Base-by-base conservation (phyloP, 37 sponge, comb jelly and placozoan species). In the Corticium candelabrum region DNA sequence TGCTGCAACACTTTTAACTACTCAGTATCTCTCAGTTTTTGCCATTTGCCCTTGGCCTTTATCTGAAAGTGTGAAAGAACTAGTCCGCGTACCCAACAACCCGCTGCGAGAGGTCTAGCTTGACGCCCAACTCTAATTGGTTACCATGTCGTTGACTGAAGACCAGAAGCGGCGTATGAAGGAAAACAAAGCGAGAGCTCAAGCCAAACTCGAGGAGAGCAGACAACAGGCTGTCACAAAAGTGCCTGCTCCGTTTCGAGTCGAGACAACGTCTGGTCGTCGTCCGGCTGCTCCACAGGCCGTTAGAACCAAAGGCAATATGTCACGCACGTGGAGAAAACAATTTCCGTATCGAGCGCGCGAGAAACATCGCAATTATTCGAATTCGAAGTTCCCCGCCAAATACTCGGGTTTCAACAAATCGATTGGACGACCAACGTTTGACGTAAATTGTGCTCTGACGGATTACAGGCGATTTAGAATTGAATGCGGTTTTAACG, bases 141-240 rank as follows among this genome's bases (percentile, higher is more conserved):
- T 21, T 50, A 50, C 21, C 15, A 50, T 21, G 62, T 27, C 62
- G 27, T 56, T 88, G 32, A 76, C 84, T n/a, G 76, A 71, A n/a
- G 93, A 89, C 41, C 93, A 92, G 83, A 67, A 76, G 11, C 35
- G 37, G 31, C 75, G 93, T 56, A 89, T 89, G 38, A 87, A 83
- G 69, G 87, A 86, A 70, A 92, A 89, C 69, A 83, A 76, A 37
- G 79, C 35, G 37, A 79, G 62, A 40, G 90, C 93, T 4, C 73
- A 38, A 73, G 83, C 84, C 75, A 87, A 38, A 67, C 83, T 90
- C 0, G 78, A 76, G 1, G 27, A 39, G 35, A 90, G 82, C 74
- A 82, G 78, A 75, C 11, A 34, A 1, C 21, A 3, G n/a, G 5
- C 69, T 31, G 32, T 27, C 11, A 21, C 62, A 50, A n/a, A n/a